Percentiles rank a stretch among this genome's conserved stretches.
Conservation (phyloP, 2,113 vertebrate species). For the Triplophysa dalaica region DNA sequence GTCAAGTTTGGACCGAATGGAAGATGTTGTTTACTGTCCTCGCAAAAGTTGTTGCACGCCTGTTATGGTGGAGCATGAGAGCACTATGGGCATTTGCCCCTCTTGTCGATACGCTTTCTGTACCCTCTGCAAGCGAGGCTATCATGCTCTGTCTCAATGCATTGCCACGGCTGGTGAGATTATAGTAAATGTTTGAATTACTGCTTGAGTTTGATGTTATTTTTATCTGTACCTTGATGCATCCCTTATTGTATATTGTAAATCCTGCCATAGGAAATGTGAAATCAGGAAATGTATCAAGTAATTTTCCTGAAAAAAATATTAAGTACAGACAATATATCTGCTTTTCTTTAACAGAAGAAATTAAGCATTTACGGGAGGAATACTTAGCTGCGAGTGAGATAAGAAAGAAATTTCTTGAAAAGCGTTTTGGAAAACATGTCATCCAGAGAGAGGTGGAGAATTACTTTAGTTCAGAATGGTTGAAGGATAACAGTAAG, state of each 20-base stretch:
- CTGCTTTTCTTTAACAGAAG: constrained; percentile 72
- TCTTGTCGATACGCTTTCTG: constrained; percentile 93
- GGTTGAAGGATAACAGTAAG: constrained; percentile 93
- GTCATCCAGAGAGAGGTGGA: constrained; percentile 89
- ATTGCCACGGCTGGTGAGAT: constrained; percentile 80
- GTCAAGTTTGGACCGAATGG: constrained; percentile 92
- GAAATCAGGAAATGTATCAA: not conserved
- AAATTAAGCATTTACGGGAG: constrained; percentile 79
- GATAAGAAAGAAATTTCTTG: constrained; percentile 78
- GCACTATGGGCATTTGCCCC: constrained; percentile 91
- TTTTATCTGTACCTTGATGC: not conserved
- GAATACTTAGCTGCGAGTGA: constrained; percentile 82
- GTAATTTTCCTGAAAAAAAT: not conserved
- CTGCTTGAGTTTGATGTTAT: not conserved
- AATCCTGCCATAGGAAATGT: not conserved
- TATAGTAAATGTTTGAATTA: no score
- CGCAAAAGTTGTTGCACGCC: constrained; percentile 83
- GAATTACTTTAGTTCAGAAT: constrained; percentile 86
- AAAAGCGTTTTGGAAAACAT: constrained; percentile 85
- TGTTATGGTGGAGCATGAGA: constrained; percentile 90
- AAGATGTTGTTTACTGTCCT: constrained; percentile 93
- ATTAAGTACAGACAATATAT: not conserved
- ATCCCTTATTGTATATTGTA: no score
- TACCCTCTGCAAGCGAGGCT: constrained; percentile 86
- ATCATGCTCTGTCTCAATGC: constrained; percentile 90